These are phyloP conservation scores for Scaptomyza caliginosa DNA, from an alignment of 2,888 invertebrate genomes.

Conservation along the genomic window DNA sequence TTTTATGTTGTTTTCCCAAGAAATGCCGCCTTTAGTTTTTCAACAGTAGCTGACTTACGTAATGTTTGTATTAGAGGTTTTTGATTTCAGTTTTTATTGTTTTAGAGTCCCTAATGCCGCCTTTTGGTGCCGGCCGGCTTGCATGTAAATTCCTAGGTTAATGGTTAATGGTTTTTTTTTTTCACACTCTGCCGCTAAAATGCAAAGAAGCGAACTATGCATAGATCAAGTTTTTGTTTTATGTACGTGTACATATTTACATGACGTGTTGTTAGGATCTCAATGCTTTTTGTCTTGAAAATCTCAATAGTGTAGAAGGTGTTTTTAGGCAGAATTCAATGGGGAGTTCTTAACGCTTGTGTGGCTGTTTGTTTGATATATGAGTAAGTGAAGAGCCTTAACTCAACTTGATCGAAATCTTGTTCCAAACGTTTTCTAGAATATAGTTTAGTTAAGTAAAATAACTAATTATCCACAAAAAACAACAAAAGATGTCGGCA, in stretches of 20 bases:
- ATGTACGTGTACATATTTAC: conserved; percentile 29
- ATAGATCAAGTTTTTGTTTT: conserved; percentile 26
- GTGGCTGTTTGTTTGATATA: conserved; percentile 38
- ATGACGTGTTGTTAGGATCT: conserved; percentile 39
- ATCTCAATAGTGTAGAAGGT: conserved; percentile 26
- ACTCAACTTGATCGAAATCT: too few relatives aligned
- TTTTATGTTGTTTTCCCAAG: conserved; percentile 64
- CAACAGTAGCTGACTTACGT: conserved; percentile 70
- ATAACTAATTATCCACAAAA: too few relatives aligned
- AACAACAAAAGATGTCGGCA: conserved; percentile 24
- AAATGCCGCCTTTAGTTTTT: conserved; percentile 42
- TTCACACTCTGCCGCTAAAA: conserved; percentile 77
- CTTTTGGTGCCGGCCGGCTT: conserved; percentile 23
- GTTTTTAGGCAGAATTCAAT: conserved; percentile 52
- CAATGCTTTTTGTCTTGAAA: conserved; percentile 37
- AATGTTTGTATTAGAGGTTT: conserved; percentile 68
- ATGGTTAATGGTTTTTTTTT: conserved; percentile 58
- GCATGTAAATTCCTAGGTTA: conserved; percentile 38
- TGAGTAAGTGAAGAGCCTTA: conserved; percentile 8
- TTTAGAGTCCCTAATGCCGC: conserved; percentile 7
- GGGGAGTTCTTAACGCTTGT: conserved; percentile 24
- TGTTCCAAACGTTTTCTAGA: too few relatives aligned
- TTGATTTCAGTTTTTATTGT: conserved; percentile 65
- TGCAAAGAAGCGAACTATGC: conserved; percentile 34
- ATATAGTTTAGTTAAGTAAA: too few relatives aligned